Evolutionary conservation across 2,888 invertebrate genomes (phyloP).

Genomic region (Pristionchus japonicus): DNA sequence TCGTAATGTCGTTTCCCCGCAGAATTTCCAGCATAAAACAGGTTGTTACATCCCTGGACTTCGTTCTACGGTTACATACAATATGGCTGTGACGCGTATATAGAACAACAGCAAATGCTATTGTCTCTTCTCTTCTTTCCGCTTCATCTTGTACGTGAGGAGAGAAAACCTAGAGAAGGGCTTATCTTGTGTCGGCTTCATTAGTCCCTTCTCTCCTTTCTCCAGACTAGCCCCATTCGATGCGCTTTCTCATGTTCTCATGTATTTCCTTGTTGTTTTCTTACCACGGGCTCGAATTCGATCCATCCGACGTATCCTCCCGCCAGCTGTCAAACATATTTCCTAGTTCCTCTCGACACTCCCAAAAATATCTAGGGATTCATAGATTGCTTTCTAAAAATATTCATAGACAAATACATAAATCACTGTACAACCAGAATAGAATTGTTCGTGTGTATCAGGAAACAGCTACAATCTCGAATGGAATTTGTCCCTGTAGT

Average conservation of each 20-base stretch:
- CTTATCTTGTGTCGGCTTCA: background rate
- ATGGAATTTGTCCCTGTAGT: background rate
- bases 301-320: no score
- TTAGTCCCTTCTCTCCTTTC: background rate
- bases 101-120: no score
- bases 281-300: no score
- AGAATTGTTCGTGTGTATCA: background rate
- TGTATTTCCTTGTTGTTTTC: background rate
- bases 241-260: background rate
- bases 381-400: no score
- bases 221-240: background rate
- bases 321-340: no score
- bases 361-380: no score
- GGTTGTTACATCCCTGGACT: background rate
- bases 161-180: background rate
- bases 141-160: background rate
- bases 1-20: background rate
- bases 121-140: background rate
- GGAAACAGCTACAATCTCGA: background rate
- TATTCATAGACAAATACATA: no score
- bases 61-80: no score
- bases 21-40: background rate
- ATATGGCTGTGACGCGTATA: no score
- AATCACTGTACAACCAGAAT: no score
- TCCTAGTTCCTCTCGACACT: no score